phyloP scores from a whole-genome alignment of 1,140 invertebrate genomes.

The Araneus ventricosus region DNA sequence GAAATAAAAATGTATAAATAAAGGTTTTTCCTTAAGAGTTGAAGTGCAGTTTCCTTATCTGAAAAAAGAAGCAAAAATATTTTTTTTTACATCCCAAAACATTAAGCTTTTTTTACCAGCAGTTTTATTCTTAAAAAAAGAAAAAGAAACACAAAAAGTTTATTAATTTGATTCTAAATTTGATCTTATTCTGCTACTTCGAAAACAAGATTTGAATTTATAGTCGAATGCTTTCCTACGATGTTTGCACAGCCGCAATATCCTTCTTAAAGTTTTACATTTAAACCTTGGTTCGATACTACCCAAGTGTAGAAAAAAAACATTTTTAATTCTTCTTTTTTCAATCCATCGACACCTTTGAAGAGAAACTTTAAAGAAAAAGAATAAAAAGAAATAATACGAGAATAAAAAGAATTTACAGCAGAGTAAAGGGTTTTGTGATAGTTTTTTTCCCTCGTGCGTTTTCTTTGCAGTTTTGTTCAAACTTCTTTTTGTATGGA shows the following conservation, averaged over 20 bases:
- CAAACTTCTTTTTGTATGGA: neutral
- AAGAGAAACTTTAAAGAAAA: neutral
- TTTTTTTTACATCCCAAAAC: neutral
- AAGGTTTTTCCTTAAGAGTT: no score
- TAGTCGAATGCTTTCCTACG: neutral
- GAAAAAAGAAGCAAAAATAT: no score
- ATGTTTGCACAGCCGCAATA: neutral
- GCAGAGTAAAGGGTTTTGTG: neutral
- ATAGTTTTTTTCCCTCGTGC: neutral
- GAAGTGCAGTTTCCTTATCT: no score
- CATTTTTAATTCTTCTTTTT: neutral
- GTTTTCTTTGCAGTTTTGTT: constrained; percentile 37
- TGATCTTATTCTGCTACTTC: neutral
- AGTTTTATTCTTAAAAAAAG: neutral
- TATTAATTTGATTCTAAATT: neutral
- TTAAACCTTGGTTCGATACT: neutral
- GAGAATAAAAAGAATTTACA: neutral
- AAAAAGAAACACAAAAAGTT: neutral
- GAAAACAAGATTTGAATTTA: neutral
- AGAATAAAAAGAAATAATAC: neutral
- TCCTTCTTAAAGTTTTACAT: neutral
- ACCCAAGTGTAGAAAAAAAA: neutral
- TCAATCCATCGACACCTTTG: neutral
- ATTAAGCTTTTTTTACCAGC: neutral
- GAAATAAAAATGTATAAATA: no score